These are phyloP conservation scores for Grantiella picta DNA, from an alignment of 2,113 vertebrate species.

Conservation along the genomic window DNA sequence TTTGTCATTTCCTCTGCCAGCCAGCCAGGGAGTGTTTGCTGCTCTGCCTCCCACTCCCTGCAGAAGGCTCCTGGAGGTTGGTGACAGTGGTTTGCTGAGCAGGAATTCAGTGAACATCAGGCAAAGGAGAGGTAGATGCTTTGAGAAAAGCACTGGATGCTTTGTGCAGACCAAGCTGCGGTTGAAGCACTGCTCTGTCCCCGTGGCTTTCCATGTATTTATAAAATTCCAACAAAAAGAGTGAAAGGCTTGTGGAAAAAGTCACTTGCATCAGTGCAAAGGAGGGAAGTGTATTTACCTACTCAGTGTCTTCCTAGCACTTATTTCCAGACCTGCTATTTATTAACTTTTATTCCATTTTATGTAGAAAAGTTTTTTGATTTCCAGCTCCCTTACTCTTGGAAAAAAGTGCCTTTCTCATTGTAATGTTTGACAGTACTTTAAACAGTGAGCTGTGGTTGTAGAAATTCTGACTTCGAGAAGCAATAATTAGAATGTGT, in stretches of 20 bases:
- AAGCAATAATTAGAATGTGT: conserved; percentile 34
- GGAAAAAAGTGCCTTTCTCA: not conserved
- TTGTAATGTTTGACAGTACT: conserved; percentile 12
- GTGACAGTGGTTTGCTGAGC: not conserved
- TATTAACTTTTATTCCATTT: not conserved
- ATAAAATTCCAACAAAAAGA: not conserved
- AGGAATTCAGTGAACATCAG: not conserved
- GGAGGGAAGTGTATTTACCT: not conserved
- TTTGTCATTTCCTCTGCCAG: not conserved
- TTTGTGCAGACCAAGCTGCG: not conserved
- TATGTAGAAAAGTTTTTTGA: not conserved
- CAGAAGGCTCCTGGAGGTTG: not conserved
- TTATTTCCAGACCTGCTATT: not conserved
- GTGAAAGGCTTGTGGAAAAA: not conserved
- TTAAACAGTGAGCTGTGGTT: conserved; percentile 32
- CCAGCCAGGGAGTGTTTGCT: not conserved
- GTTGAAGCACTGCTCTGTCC: not conserved
- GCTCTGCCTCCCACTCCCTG: not conserved
- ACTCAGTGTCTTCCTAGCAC: not conserved
- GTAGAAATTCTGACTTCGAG: conserved; percentile 37
- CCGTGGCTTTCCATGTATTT: accelerated
- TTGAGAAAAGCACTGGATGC: not conserved
- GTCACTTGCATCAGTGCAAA: not conserved
- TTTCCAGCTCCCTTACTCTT: not conserved
- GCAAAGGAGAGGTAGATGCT: not conserved